Evolutionary conservation across 30 jellyfish, hydroid and myxozoan species (phyloP).

Genomic region (Clytia hemisphaerica): DNA sequence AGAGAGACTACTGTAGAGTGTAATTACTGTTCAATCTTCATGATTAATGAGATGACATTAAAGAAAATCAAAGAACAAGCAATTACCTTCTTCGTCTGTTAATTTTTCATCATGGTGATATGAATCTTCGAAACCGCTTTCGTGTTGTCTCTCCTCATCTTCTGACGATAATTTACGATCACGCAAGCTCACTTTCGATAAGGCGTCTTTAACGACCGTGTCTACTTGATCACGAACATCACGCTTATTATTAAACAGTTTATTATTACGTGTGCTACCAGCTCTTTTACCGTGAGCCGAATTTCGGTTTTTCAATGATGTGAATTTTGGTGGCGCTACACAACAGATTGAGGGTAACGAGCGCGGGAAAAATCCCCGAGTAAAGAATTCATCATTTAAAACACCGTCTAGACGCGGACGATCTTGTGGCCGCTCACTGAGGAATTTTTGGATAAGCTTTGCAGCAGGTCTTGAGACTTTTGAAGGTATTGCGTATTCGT

Average conservation of each 20-base stretch:
- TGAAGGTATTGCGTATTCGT: conserved; percentile 96
- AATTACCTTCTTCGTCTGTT: conserved; percentile 13
- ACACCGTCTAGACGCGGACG: conserved; percentile 77
- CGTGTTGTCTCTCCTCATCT: conserved; percentile 39
- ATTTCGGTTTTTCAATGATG: conserved; percentile 47
- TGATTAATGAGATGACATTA: too few species aligned
- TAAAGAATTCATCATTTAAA: conserved; percentile 79
- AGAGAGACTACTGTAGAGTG: too few species aligned
- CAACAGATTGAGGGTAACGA: conserved; percentile 83
- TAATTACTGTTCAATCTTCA: too few species aligned
- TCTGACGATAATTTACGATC: too few species aligned
- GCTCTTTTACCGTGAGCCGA: conserved; percentile 11
- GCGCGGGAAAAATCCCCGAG: conserved; percentile 86
- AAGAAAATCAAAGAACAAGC: too few species aligned
- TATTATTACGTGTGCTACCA: background rate
- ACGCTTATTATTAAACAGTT: conserved; percentile 29
- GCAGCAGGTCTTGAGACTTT: conserved; percentile 91
- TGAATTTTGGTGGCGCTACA: conserved; percentile 95
- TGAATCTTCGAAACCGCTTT: conserved; percentile 95
- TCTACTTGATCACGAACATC: conserved; percentile 55
- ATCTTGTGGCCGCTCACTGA: conserved; percentile 90
- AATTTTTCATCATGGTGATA: conserved; percentile 50
- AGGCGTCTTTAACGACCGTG: conserved; percentile 47
- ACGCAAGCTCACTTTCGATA: conserved; percentile 54
- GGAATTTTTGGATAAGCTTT: conserved; percentile 72